Base-by-base conservation (phyloP, 2,113 vertebrate genomes). In the Rousettus leschenaultii region DNA sequence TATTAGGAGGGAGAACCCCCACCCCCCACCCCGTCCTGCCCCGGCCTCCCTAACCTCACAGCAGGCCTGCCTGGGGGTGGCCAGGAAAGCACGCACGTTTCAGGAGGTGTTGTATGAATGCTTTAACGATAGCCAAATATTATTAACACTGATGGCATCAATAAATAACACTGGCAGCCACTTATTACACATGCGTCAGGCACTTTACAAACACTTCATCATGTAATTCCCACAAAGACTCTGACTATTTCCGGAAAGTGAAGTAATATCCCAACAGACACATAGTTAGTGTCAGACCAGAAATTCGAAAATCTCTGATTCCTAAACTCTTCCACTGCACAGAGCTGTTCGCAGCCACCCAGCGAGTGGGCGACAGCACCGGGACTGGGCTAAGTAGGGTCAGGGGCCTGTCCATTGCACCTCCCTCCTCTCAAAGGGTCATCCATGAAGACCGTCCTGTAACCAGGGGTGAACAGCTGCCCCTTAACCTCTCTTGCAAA, bases 401-500 rank as follows among this genome's bases (percentile, higher is more conserved):
- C 33, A 71, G 65, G 24, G 14, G 24, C 15, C 77, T 91, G 90
- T 57, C 70, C 15, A 10, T 3, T 33, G 16, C 1, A 16, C 28
- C 79, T 38, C 57, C 59, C 43, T 68, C 77, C 22, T 73, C 86
- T 86, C 2, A 0, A 40, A 30, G 59, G 35, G 35, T 53, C 59
- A n/a, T 5, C 19, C 12, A 40, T 8, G 14, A 83, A 73, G 40
- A 7, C 35, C 83, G 35, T 28, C 24, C 45, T 86, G n/a, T 84
- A 51, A 65, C 22, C 12, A 75, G 83, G 53, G 38, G 2, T 19
- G 51, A 6, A 33, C 19, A 53, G 55, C 43, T 74, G 43, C 30
- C 78, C 19, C 59, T 51, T 21, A 51, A 3, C 59, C 33, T 85
- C 55, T 85, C 65, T 84, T 92, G 40, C 35, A 61, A 94, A 63